Base-by-base conservation (phyloP, 2,888 invertebrate genomes). In the Hartigia nigra region DNA sequence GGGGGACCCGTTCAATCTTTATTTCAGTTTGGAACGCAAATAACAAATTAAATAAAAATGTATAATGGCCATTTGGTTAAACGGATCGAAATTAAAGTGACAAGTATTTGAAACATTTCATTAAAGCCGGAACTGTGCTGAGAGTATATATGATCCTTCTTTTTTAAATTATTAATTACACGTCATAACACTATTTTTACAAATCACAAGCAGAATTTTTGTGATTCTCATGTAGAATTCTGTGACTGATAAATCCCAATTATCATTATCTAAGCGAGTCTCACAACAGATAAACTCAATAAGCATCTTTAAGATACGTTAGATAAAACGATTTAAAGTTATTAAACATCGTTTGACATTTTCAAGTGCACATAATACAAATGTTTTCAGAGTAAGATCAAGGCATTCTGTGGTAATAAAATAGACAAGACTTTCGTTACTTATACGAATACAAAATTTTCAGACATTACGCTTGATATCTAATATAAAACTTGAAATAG, bases 141-240 rank as follows among this genome's bases (percentile, higher is more conserved):
- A 55, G 23, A 55, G 2, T 9, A 55, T 55, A 55, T 55, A 3
- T 55, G 5, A 55, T 55, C 55, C 9, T 12, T 9, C 9, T 55
- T 55, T 23, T 39, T 5, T n/a, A n/a, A n/a, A n/a, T n/a, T 5
- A 55, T 55, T 55, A 23, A 23, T 23, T 55, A 55, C 55, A 55
- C 9, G 23, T 55, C 23, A 23, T 55, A 55, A 55, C 55, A 76
- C 37, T 70, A 78, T 70, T 69, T 69, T 76, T 37, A 76, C 72
- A 37, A 78, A 76, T 78, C 76, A n/a, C 55, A 70, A 37, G 76
- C 75, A 76, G 37, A 75, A 75, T 75, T 75, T 0, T 31, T 12
- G 31, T 23, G 23, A 72, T 31, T 72, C 5, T 72, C 72, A 72
- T 31, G 23, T 23, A 55, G 55, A 23, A 55, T 55, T 55, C 0